Base-by-base conservation (phyloP, 2,797 vertebrate genomes). In the Aphelocoma californica region DNA sequence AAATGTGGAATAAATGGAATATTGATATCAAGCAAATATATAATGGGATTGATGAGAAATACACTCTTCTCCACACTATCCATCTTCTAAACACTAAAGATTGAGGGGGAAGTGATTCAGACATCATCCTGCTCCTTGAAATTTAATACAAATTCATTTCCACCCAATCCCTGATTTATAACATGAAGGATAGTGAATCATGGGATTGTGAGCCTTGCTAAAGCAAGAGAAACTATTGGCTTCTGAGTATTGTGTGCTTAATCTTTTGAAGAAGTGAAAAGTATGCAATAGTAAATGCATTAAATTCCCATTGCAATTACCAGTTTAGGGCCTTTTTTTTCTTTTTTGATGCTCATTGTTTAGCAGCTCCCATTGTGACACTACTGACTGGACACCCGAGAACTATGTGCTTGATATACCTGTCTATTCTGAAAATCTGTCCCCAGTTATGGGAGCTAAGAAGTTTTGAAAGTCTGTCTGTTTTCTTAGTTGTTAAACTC, bases 41-140 rank as follows among this genome's bases (percentile, higher is more conserved):
- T 56, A 58, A 94, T 77, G 48, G 12, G n/a, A 44, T 71, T 90
- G 65, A 88, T 92, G 28, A 93, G 64, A 92, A 90, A 51, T 81
- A 71, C 12, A 71, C n/a, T 71, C 45, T 87, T 87, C 11, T 75
- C 34, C 32, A 66, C 32, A 7, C 40, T 53, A 51, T 53, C 40
- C 45, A 34, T 88, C 36, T 91, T 79, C 7, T 72, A 50, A 89
- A 42, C 20, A 45, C 61, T 70, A 36, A 64, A 42, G 26, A 71
- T 57, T 15, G 86, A 40, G 40, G 50, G 14, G 60, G 48, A 95
- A 94, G 18, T 85, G 85, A 89, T 88, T 91, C 72, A 90, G 60
- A 77, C 65, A 77, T 45, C 53, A 54, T 54, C 10, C 28, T 67
- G 19, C 42, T 34, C 47, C 65, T 89, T 89, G 50, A 88, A 88